Evolutionary conservation across 2,888 invertebrate species (phyloP).

Genomic region (Pedicia rivosa): DNA sequence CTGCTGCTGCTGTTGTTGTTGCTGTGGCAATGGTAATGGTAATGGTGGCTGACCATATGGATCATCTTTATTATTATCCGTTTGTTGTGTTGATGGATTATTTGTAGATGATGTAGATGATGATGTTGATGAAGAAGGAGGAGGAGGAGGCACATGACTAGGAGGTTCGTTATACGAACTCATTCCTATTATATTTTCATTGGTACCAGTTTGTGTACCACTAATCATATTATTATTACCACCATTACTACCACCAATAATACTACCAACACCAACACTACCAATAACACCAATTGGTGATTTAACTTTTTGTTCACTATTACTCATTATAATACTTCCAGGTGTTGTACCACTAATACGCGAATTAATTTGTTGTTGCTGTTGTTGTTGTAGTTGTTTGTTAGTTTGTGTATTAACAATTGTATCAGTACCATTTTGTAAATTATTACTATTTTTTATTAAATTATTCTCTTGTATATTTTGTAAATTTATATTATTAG

Average conservation of each 20-base stretch:
- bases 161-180: conserved; percentile 12
- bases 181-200: no score
- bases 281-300: conserved; percentile 9
- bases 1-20: no score
- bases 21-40: no score
- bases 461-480: no score
- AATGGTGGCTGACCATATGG: conserved; percentile 20
- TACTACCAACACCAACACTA: conserved; percentile 5
- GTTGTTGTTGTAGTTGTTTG: conserved; percentile 6
- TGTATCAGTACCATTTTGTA: conserved; percentile 17
- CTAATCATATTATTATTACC: conserved; percentile 6
- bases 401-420: conserved; percentile 8
- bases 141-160: conserved; percentile 10
- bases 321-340: conserved; percentile 4
- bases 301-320: conserved; percentile 8
- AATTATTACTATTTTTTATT: conserved; percentile 21
- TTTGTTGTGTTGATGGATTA: conserved; percentile 9
- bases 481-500: conserved; percentile 14
- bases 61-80: conserved; percentile 20
- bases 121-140: no score
- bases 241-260: not conserved
- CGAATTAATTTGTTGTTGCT: conserved; percentile 4
- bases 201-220: conserved; percentile 8
- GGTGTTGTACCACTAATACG: not conserved
- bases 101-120: not conserved